These are phyloP conservation scores for Hyperoplus lanceolatus DNA, from an alignment of 2,797 vertebrate species.

Conservation along the genomic window DNA sequence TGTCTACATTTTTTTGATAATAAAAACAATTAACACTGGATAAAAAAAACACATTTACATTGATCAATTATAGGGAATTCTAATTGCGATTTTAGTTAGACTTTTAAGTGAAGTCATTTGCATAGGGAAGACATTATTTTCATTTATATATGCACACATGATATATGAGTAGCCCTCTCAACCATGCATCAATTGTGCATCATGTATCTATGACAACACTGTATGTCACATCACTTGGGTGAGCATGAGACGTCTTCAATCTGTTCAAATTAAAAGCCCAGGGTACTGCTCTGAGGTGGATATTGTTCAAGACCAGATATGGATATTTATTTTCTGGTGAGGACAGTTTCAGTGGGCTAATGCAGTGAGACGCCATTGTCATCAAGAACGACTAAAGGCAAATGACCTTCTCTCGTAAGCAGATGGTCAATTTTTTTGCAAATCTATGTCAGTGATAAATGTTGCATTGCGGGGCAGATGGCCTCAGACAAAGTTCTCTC, in stretches of 20 bases:
- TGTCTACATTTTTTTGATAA: not conserved
- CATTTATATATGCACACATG: not conserved
- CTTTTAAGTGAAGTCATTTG: not conserved
- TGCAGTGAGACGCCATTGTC: conserved; percentile 24
- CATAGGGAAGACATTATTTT: too few relatives aligned
- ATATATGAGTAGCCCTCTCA: not conserved
- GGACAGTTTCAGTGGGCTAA: not conserved
- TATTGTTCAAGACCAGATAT: not conserved
- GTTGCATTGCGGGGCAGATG: conserved; percentile 72
- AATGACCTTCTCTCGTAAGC: conserved; percentile 51
- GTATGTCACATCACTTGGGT: not conserved
- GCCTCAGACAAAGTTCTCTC: conserved; percentile 65
- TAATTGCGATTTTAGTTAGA: not conserved
- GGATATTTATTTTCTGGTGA: not conserved
- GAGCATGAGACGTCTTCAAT: not conserved
- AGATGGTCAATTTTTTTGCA: conserved; percentile 61
- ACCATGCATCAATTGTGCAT: not conserved
- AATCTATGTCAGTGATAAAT: conserved; percentile 67
- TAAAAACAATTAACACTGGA: too few relatives aligned
- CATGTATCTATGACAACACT: not conserved
- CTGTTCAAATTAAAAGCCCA: not conserved
- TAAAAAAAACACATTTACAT: not conserved
- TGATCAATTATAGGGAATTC: not conserved
- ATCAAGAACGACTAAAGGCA: conserved; percentile 37
- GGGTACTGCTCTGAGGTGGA: not conserved